Evolutionary conservation across 2,888 invertebrate genomes (phyloP).

Genomic region (Tenodera sinensis): DNA sequence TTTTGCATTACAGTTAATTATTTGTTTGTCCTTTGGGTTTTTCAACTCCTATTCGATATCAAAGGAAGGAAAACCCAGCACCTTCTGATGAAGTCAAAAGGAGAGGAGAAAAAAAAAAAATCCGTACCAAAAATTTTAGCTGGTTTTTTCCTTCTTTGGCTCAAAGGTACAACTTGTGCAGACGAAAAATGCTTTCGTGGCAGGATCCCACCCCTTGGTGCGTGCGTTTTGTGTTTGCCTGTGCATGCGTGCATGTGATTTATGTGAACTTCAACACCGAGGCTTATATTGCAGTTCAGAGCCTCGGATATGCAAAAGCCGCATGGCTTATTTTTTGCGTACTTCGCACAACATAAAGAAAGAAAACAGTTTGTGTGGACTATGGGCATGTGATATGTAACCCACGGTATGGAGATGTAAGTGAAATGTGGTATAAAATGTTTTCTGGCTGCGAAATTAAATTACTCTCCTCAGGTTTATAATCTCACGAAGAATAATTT

Average conservation of each 20-base stretch:
- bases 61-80: too few relatives aligned
- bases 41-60: too few relatives aligned
- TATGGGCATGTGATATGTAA: not conserved
- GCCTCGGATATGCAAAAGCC: not conserved
- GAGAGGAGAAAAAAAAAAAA: too few relatives aligned
- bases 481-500: not conserved
- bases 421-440: not conserved
- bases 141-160: too few relatives aligned
- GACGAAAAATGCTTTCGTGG: not conserved
- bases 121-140: too few relatives aligned
- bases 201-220: not conserved
- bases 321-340: not conserved
- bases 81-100: too few relatives aligned
- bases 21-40: too few relatives aligned
- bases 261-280: not conserved
- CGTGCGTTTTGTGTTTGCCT: not conserved
- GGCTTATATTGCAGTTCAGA: not conserved
- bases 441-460: not conserved
- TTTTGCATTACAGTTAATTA: too few relatives aligned
- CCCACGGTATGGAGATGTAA: not conserved
- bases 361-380: not conserved
- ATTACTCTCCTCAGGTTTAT: not conserved
- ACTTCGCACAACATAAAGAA: not conserved
- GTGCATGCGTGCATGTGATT: not conserved
- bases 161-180: not conserved